phyloP scores from a whole-genome alignment of 1,140 invertebrate species.

The Euglossa dilemma region DNA sequence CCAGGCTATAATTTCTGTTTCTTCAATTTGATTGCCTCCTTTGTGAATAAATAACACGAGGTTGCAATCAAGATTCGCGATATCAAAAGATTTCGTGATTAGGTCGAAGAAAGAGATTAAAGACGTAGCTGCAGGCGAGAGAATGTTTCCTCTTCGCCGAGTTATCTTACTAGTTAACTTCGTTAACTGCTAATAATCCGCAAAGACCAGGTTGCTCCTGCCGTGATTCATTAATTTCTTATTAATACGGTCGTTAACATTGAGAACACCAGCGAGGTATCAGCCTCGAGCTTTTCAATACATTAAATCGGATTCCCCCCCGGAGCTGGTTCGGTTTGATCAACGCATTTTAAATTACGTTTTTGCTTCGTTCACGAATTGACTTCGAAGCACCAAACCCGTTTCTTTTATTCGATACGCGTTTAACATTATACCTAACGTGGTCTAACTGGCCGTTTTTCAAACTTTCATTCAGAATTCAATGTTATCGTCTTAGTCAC shows the following conservation, averaged over 20 bases:
- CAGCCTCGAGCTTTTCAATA: background rate
- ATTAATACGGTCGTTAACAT: constrained; percentile 18
- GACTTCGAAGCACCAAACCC: too few relatives aligned
- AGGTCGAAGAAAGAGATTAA: constrained; percentile 17
- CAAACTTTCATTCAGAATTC: too few relatives aligned
- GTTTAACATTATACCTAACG: too few relatives aligned
- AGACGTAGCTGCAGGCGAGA: constrained; percentile 17
- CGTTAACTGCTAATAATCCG: constrained; percentile 44
- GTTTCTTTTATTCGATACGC: background rate
- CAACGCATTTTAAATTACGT: background rate
- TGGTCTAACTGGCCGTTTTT: too few relatives aligned
- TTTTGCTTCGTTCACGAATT: background rate
- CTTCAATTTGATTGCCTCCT: constrained; percentile 16
- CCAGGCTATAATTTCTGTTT: background rate
- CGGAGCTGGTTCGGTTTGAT: background rate
- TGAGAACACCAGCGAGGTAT: constrained; percentile 2
- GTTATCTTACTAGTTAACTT: constrained; percentile 10
- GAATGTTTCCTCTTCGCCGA: constrained; percentile 6
- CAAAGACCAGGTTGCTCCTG: background rate
- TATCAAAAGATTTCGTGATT: constrained; percentile 15
- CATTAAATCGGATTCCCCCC: constrained; percentile 13
- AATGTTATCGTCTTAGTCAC: too few relatives aligned
- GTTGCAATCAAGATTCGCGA: constrained; percentile 1
- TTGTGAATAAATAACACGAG: constrained; percentile 19
- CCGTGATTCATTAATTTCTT: constrained; percentile 8